Conservation (phyloP, 1,140 invertebrate genomes). For the Bicyclus anynana region DNA sequence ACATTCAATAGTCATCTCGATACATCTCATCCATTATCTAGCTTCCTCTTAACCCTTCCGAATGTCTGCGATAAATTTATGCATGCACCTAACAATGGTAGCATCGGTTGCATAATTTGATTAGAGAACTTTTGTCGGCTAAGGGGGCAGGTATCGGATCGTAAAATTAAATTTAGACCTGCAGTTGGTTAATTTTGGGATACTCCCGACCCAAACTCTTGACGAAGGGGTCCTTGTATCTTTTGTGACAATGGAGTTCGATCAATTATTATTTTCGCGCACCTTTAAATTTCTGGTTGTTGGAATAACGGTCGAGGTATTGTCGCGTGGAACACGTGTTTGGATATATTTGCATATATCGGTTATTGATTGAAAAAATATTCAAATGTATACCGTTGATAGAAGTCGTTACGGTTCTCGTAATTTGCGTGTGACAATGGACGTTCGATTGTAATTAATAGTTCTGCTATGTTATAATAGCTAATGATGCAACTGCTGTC, state of each 20-base stretch:
- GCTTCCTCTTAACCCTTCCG: constrained; percentile 54
- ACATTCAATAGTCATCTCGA: constrained; percentile 58
- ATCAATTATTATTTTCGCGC: constrained; percentile 72
- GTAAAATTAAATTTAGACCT: constrained; percentile 75
- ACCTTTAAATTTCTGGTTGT: constrained; percentile 71
- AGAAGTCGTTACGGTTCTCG: constrained; percentile 61
- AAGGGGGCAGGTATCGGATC: constrained; percentile 69
- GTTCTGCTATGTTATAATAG: too few relatives aligned
- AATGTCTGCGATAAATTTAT: constrained; percentile 68
- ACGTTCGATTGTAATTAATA: constrained; percentile 44
- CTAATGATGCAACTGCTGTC: background rate
- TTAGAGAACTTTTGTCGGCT: constrained; percentile 67
- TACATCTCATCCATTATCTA: constrained; percentile 55
- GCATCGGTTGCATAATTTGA: constrained; percentile 75
- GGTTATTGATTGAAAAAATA: constrained; percentile 76
- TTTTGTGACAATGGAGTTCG: constrained; percentile 61
- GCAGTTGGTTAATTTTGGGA: constrained; percentile 74
- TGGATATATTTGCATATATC: constrained; percentile 68
- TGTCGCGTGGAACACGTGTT: constrained; percentile 58
- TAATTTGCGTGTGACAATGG: constrained; percentile 52
- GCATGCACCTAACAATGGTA: constrained; percentile 63
- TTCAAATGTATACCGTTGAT: constrained; percentile 57
- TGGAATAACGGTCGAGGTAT: constrained; percentile 66
- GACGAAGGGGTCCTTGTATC: constrained; percentile 60
- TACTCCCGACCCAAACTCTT: constrained; percentile 66